These are phyloP conservation scores for Craseonycteris thonglongyai DNA, from an alignment of 2,113 vertebrate genomes.

Conservation along the genomic window DNA sequence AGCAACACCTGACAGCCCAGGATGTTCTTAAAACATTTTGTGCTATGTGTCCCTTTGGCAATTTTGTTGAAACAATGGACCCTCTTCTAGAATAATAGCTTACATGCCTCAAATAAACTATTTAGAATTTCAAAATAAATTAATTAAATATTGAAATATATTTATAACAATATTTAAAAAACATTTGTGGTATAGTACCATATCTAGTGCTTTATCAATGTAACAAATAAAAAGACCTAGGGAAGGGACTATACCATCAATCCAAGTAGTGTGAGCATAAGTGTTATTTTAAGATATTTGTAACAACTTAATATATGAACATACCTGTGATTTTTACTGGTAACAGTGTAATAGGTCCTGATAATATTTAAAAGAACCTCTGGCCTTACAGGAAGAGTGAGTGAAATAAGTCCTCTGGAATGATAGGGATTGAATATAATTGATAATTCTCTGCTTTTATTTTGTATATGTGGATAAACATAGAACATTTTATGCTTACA, in stretches of 20 bases:
- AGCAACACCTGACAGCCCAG: not conserved
- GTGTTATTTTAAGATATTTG: not conserved
- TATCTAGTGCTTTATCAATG: not conserved
- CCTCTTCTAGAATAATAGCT: not conserved
- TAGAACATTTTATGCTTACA: not conserved
- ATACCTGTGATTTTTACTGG: not conserved
- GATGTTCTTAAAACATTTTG: not conserved
- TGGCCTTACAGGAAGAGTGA: not conserved
- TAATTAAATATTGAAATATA: not conserved
- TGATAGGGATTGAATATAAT: not conserved
- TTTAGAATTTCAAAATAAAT: slow-evolving; percentile 16
- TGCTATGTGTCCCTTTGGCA: not conserved
- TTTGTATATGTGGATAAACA: not conserved
- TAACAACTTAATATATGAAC: not conserved
- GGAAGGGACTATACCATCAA: not conserved
- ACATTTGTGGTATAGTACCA: not conserved
- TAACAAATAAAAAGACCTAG: not conserved
- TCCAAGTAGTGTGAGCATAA: not conserved
- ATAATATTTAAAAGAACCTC: not conserved
- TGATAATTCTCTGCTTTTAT: not conserved
- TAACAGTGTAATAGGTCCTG: not conserved
- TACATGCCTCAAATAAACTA: not conserved
- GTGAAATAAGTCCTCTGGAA: not conserved
- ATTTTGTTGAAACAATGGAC: not conserved
- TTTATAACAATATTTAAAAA: not conserved